These are phyloP conservation scores for Protophormia terraenovae DNA, from an alignment of 2,888 invertebrate genomes.

Conservation along the genomic window DNA sequence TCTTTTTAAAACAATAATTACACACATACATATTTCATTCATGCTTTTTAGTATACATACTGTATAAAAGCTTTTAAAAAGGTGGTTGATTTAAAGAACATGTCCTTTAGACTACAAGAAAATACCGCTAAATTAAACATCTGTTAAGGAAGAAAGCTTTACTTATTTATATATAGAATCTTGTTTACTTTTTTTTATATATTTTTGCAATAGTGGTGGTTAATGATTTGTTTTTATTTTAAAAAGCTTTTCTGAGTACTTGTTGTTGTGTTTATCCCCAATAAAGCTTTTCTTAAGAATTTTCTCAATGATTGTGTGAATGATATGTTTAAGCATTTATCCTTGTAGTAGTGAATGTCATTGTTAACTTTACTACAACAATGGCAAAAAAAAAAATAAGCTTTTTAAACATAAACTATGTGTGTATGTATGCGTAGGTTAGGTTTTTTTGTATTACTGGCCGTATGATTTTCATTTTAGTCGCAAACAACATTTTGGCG, in stretches of 20 bases:
- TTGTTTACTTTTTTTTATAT: constrained; percentile 68
- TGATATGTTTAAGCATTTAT: neutral
- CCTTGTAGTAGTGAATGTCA: constrained; percentile 66
- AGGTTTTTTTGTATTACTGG: constrained; percentile 42
- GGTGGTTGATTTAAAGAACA: neutral
- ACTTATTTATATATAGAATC: neutral
- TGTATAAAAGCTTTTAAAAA: neutral
- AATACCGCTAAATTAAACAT: constrained; percentile 68
- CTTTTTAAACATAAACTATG: constrained; percentile 1
- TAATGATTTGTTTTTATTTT: neutral
- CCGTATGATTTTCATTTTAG: constrained; percentile 71
- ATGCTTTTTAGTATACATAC: constrained; percentile 31
- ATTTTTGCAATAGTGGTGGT: neutral
- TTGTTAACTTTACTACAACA: constrained; percentile 61
- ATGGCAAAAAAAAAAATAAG: constrained; percentile 16
- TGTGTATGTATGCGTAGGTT: constrained; percentile 15
- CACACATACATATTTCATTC: constrained; percentile 14
- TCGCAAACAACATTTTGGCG: constrained; percentile 81
- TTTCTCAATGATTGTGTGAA: constrained; percentile 48
- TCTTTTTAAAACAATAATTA: neutral
- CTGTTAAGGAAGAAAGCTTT: constrained; percentile 67
- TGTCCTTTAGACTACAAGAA: neutral
- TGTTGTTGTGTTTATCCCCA: constrained; percentile 43
- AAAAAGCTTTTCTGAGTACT: constrained; percentile 11
- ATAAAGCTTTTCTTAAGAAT: constrained; percentile 50